Percentiles rank a stretch among this genome's conserved stretches.
Conservation (phyloP, 1,140 invertebrate species). For the Sycophila sp. region DNA sequence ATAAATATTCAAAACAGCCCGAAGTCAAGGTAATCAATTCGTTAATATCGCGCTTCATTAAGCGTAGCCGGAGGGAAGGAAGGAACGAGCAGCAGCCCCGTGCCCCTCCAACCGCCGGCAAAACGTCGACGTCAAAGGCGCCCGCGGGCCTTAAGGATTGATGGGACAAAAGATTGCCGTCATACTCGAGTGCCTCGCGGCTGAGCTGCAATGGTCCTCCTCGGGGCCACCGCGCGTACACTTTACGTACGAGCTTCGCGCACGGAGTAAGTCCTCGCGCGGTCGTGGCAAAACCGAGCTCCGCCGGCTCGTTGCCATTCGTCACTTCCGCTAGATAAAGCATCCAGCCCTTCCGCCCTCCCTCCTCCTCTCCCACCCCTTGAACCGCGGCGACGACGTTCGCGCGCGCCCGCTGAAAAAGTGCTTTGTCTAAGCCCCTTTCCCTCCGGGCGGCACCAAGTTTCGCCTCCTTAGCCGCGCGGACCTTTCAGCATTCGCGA, state of each 20-base stretch:
- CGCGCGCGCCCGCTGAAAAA: conserved; percentile 44
- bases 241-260: neutral
- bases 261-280: neutral
- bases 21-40: conserved; percentile 21
- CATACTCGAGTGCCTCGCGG: conserved; percentile 26
- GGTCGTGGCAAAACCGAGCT: neutral
- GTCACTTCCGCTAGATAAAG: conserved; percentile 59
- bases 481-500: conserved; percentile 31
- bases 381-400: conserved; percentile 6
- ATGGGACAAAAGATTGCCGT: conserved; percentile 35
- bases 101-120: neutral
- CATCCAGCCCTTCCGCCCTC: conserved; percentile 45
- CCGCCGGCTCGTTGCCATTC: conserved; percentile 47
- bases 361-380: neutral
- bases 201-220: no score
- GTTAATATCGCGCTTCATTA: conserved; percentile 33
- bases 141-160: neutral
- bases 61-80: neutral
- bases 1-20: no score
- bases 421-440: conserved; percentile 30
- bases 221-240: neutral
- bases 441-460: neutral
- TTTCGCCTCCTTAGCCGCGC: neutral
- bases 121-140: conserved; percentile 30
- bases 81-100: neutral